Evolutionary conservation across 2,888 invertebrate genomes (phyloP), one percentile per base, ranked within the genome.

Genomic region (Masnerella sp.): DNA sequence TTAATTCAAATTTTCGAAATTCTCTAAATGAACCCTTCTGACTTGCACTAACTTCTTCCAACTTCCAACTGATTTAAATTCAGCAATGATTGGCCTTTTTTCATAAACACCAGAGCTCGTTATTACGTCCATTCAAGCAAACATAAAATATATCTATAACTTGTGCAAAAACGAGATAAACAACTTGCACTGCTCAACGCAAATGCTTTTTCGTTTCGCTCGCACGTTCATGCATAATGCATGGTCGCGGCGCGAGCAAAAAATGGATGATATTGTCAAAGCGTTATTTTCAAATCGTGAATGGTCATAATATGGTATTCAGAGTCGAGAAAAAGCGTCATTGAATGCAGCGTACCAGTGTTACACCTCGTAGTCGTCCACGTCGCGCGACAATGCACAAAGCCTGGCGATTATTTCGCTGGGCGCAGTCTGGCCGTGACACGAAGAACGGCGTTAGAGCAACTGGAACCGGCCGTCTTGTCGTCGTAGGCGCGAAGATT

Each of bases 381-480:
- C 38, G 58, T 43, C 54, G 22, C 28, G 70, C 43, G 70, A 75
- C 67, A 75, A 75, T 75, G 71, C 62, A 67, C 61, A 75, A 75
- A 68, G 68, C 43, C 54, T 36, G 62, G 62, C 62, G 42, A 62
- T 72, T 74, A 80, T 77, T 77, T 74, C 76, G 76, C 71, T 80
- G 79, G 82, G 80, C 80, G 82, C 81, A 81, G 81, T 28, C 80
- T 85, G 85, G 81, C 84, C 84, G 82, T 83, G 84, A 84, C 84
- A 84, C 82, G 83, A 82, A 84, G 84, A 84, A 84, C 76, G 77
- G 67, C 67, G 77, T 80, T 77, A 78, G 77, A 75, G 58, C n/a
- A 67, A 74, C 64, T 43, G 65, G 47, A 71, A 65, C 52, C 67
- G 68, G 75, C 77, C 45, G 72, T 59, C 70, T 74, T 73, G 75